Evolutionary conservation across 2,888 invertebrate genomes (phyloP).

Genomic region (Drosophila kambysellisi): DNA sequence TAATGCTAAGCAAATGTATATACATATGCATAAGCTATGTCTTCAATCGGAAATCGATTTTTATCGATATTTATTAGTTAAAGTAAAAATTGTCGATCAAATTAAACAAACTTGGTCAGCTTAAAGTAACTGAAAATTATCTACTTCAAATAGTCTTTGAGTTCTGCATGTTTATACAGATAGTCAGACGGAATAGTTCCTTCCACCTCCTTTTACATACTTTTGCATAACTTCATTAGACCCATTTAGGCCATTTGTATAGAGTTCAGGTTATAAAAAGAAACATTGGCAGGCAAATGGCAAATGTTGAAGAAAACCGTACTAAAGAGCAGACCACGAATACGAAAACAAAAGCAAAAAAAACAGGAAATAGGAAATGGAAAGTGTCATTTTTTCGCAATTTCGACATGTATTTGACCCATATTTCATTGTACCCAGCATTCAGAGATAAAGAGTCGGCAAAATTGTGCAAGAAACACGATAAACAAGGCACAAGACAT

Average conservation of each 20-base stretch:
- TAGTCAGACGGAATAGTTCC: not conserved
- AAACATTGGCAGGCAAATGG: slow-evolving; percentile 1
- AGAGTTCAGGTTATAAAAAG: not conserved
- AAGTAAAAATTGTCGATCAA: not conserved
- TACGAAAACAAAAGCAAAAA: not conserved
- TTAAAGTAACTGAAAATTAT: not conserved
- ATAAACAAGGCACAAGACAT: slow-evolving; percentile 20
- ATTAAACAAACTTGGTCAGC: not conserved
- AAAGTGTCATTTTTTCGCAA: slow-evolving; percentile 51
- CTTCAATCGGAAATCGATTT: not conserved
- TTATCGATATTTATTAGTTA: not conserved
- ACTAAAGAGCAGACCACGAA: not conserved
- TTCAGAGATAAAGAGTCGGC: slow-evolving; percentile 37
- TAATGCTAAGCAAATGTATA: not conserved
- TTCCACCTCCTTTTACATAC: not conserved
- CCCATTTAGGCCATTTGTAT: not conserved
- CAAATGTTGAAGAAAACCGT: slow-evolving; percentile 14
- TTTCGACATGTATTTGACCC: slow-evolving; percentile 68
- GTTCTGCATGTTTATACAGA: accelerated
- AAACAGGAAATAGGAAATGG: slow-evolving; percentile 17
- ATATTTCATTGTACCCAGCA: slow-evolving; percentile 62
- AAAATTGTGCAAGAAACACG: slow-evolving; percentile 14
- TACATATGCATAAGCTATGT: not conserved
- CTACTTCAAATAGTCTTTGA: not conserved
- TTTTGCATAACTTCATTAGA: not conserved